Conservation (phyloP, 2,888 invertebrate species). For the Zygaena filipendulae region DNA sequence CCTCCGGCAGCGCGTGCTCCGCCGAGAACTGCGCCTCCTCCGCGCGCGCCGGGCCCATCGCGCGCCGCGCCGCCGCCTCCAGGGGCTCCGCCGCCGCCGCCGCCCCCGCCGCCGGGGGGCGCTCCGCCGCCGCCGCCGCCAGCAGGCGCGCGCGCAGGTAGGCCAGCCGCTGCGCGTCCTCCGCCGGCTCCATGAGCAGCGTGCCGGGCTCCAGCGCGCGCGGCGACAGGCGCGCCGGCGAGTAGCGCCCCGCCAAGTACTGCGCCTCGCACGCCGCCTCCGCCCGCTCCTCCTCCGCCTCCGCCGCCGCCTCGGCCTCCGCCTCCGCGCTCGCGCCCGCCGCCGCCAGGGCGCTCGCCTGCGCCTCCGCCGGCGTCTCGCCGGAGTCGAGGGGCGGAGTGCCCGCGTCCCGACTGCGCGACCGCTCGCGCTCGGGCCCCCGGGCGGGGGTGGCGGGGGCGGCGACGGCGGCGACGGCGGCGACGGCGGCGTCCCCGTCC, state of each 20-base stretch:
- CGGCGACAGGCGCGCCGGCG: conserved; percentile 75
- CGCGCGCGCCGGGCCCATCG: conserved; percentile 81
- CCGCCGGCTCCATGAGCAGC: conserved; percentile 78
- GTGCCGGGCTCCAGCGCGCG: conserved; percentile 78
- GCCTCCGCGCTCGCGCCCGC: conserved; percentile 17
- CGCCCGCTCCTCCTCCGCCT: conserved; percentile 24
- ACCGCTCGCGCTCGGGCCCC: conserved; percentile 15
- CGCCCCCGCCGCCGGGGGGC: conserved; percentile 13
- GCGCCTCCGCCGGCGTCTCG: conserved; percentile 10
- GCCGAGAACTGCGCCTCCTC: conserved; percentile 95
- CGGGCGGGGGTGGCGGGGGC: conserved; percentile 15
- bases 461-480: conserved; percentile 1
- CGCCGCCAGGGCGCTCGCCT: conserved; percentile 13
- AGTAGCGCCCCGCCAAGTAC: conserved; percentile 87
- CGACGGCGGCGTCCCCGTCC: no score
- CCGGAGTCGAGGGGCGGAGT: not conserved
- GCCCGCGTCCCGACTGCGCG: conserved; percentile 10
- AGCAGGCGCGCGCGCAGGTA: conserved; percentile 78
- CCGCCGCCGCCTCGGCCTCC: conserved; percentile 16
- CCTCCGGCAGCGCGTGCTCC: conserved; percentile 85
- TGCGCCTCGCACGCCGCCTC: conserved; percentile 27
- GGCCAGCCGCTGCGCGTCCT: conserved; percentile 80
- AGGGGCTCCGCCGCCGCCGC: conserved; percentile 45
- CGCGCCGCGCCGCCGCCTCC: conserved; percentile 63
- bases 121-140: conserved; percentile 29